Conservation (phyloP, 2,797 vertebrate species). For the Cephalopachus bancanus region DNA sequence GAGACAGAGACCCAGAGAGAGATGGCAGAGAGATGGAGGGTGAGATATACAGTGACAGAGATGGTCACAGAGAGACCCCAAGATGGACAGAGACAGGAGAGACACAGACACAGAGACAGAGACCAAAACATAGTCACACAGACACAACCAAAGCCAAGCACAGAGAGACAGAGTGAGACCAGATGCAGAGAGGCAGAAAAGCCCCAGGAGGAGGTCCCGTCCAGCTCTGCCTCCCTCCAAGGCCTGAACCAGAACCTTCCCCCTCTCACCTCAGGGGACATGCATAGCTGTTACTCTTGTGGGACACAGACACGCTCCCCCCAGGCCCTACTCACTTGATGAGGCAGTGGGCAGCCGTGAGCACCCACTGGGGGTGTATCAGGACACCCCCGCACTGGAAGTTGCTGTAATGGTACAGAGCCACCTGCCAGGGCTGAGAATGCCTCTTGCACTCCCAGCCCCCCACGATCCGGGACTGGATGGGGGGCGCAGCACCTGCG, state of each 20-base stretch:
- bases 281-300: background rate
- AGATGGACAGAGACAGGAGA: background rate
- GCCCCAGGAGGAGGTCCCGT: background rate
- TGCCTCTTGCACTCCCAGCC: conserved; percentile 25
- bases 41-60: background rate
- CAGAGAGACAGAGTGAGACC: background rate
- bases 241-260: background rate
- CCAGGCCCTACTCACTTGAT: background rate
- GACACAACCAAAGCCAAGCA: background rate
- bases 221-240: too few relatives aligned
- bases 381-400: conserved; percentile 62
- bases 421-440: conserved; percentile 73
- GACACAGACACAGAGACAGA: background rate
- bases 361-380: conserved; percentile 65
- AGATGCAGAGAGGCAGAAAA: background rate
- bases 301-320: background rate
- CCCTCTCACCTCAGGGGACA: background rate
- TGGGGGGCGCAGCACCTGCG: background rate
- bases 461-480: conserved; percentile 62
- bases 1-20: background rate
- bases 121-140: background rate
- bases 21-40: background rate
- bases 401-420: background rate
- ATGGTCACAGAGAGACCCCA: background rate
- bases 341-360: conserved; percentile 52